These are phyloP conservation scores for Venusia cambrica DNA, from an alignment of 2,888 invertebrate genomes.

Conservation along the genomic window DNA sequence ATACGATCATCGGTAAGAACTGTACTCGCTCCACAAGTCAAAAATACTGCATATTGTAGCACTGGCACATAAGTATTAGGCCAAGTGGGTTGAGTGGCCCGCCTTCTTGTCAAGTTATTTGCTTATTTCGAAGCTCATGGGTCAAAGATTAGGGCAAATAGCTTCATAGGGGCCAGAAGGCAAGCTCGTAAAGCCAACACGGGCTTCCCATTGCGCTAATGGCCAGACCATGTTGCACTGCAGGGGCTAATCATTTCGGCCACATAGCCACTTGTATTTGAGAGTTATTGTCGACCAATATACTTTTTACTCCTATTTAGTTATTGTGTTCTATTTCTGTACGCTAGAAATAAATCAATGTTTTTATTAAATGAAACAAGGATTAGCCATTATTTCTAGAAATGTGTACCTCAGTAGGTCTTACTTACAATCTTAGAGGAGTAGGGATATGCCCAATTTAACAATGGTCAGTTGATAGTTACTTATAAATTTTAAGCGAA, in stretches of 20 bases:
- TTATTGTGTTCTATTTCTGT: conserved; percentile 29
- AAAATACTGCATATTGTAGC: too few species aligned
- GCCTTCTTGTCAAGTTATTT: too few species aligned
- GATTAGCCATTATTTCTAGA: conserved; percentile 8
- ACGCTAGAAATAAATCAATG: conserved; percentile 11
- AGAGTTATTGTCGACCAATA: conserved; percentile 49
- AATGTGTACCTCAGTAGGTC: too few species aligned
- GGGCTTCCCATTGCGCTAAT: conserved; percentile 58
- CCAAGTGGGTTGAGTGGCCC: too few species aligned
- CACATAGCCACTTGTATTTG: conserved; percentile 61
- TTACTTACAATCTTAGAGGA: too few species aligned
- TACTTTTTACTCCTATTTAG: conserved; percentile 30
- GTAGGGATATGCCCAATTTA: too few species aligned
- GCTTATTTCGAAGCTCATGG: too few species aligned
- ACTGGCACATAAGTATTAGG: too few species aligned
- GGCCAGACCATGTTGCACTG: conserved; percentile 60
- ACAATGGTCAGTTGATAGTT: conserved; percentile 2
- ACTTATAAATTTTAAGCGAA: conserved; percentile 1
- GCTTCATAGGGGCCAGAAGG: conserved; percentile 29
- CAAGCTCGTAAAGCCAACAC: conserved; percentile 51
- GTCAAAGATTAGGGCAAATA: conserved; percentile 25
- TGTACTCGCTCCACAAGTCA: too few species aligned
- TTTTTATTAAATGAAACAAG: conserved; percentile 6
- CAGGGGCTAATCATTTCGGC: conserved; percentile 63
- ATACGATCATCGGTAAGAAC: too few species aligned